phyloP scores from a whole-genome alignment of 2,113 vertebrate genomes.

The Chamaea fasciata region DNA sequence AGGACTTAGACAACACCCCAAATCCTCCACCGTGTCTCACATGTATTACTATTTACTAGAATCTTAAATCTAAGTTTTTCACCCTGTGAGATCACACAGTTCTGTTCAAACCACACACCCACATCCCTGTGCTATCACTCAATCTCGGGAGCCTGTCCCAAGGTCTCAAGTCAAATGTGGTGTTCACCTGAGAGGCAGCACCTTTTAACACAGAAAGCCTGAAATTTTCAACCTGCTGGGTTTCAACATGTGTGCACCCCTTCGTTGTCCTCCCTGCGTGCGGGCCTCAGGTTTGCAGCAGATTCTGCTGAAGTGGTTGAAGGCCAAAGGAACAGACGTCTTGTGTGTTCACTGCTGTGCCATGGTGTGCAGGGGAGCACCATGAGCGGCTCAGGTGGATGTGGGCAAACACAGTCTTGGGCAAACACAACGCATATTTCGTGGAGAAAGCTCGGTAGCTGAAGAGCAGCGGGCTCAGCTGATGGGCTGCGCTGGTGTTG shows the following conservation, averaged over 20 bases:
- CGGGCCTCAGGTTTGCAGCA: background rate
- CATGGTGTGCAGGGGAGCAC: background rate
- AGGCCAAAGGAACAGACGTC: background rate
- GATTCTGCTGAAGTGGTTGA: background rate
- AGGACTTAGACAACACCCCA: too few species aligned
- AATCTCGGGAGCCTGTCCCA: too few species aligned
- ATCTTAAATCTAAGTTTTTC: too few species aligned
- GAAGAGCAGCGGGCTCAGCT: background rate
- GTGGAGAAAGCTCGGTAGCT: background rate
- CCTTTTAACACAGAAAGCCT: too few species aligned
- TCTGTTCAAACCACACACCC: too few species aligned
- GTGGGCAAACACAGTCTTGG: background rate
- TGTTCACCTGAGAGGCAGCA: too few species aligned
- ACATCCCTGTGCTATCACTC: too few species aligned
- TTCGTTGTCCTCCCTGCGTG: accelerated
- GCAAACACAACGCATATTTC: background rate
- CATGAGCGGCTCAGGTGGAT: background rate
- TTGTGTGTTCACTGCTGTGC: background rate
- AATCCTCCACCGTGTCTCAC: too few species aligned
- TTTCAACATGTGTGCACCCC: accelerated
- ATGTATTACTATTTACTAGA: too few species aligned
- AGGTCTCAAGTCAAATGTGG: too few species aligned
- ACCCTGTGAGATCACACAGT: too few species aligned
- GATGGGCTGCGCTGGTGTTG: background rate
- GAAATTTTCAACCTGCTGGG: too few species aligned